Evolutionary conservation across 1,140 invertebrate species (phyloP).

Genomic region (Bombus vancouverensis): DNA sequence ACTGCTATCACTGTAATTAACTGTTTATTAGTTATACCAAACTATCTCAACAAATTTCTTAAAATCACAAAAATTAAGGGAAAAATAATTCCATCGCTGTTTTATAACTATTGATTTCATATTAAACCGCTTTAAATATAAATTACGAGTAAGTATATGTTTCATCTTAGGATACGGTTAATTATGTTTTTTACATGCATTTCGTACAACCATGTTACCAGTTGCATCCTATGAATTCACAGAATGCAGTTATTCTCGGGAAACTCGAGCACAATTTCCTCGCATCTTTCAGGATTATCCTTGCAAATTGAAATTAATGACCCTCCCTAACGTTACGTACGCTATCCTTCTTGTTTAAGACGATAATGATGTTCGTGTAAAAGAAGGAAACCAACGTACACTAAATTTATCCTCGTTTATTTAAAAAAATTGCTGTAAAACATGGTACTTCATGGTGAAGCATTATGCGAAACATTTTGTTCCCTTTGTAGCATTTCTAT

Average conservation of each 20-base stretch:
- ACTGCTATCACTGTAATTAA: background rate
- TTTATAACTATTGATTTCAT: too few species aligned
- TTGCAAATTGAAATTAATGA: constrained; percentile 60
- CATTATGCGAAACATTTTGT: background rate
- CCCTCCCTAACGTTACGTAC: background rate
- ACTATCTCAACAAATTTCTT: too few species aligned
- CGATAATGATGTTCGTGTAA: background rate
- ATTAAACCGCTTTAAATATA: background rate
- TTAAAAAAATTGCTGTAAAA: background rate
- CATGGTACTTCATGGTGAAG: background rate
- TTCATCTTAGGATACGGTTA: too few species aligned
- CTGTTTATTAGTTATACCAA: too few species aligned
- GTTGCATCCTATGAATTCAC: background rate
- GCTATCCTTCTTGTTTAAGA: background rate
- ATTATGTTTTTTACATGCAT: background rate
- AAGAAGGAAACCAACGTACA: background rate
- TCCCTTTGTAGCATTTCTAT: too few species aligned
- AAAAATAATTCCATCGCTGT: too few species aligned
- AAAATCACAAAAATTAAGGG: too few species aligned
- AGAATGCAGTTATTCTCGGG: background rate
- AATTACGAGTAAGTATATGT: background rate
- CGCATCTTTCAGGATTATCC: constrained; percentile 26
- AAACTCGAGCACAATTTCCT: constrained; percentile 37
- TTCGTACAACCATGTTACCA: too few species aligned
- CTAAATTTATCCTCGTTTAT: background rate